Evolutionary conservation across 2,113 vertebrate genomes (phyloP).

Genomic region (Gadus macrocephalus): DNA sequence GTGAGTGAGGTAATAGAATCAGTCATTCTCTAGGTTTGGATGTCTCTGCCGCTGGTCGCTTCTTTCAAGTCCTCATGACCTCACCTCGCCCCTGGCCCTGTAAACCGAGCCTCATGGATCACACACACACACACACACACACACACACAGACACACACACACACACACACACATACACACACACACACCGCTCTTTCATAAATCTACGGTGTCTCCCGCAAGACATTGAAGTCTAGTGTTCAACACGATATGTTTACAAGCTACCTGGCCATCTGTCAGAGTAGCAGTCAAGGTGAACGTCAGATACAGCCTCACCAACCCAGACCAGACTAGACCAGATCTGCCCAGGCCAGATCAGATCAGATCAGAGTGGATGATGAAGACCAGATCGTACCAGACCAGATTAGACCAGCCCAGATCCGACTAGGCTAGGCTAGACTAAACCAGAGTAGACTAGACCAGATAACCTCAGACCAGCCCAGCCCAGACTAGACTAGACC

Average conservation of each 20-base stretch:
- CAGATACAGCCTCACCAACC: neutral
- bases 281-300: neutral
- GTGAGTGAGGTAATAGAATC: constrained; percentile 1
- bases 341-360: neutral
- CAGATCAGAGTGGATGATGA: neutral
- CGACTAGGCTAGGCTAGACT: neutral
- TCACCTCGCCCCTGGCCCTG: constrained; percentile 65
- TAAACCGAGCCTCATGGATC: constrained; percentile 69
- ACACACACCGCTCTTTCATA: constrained; percentile 11
- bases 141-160: constrained; percentile 15
- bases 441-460: no score
- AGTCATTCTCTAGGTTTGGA: constrained; percentile 29
- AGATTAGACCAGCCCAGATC: neutral
- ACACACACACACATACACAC: constrained; percentile 12
- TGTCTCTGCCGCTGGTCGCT: constrained; percentile 18
- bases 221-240: neutral
- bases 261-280: neutral
- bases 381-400: neutral
- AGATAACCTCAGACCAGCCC: no score
- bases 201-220: constrained; percentile 27
- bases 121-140: constrained; percentile 47
- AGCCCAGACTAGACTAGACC: no score
- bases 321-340: neutral
- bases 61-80: constrained; percentile 60
- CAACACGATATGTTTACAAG: neutral